Base-by-base conservation (phyloP, 2,797 vertebrate species). In the Phyllotis vaccarum region DNA sequence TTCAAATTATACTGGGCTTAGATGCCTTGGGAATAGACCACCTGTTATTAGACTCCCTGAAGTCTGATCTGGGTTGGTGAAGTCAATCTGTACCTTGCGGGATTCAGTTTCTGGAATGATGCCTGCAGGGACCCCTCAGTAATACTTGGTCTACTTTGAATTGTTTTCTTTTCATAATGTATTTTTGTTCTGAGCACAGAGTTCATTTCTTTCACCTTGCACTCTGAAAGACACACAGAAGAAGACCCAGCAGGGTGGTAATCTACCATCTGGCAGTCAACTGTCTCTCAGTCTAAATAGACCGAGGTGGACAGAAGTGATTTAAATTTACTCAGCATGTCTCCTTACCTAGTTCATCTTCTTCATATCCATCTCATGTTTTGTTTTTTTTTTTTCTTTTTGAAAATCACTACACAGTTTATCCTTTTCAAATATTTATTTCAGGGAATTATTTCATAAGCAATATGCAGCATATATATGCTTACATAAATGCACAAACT, bases 361-460 rank as follows among this genome's bases (percentile, higher is more conserved):
- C 29, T 40, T 58, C 22, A 22, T 24, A 22, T 10, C 8, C 29
- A 37, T 37, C 64, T 40, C 22, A 27, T 64, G 31, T 49, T 8
- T 90, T 52, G 3, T 66, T 68, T 68, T 76, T 66, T 95, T n/a
- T 17, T 68, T n/a, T 68, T 76, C 74, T 95, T n/a, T 17, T 68
- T n/a, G 3, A 86, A 78, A 94, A 72, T 12, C 9, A 27, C 27
- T 52, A 34, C 13, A 88, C 74, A 49, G 5, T 56, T 86, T 86
- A 43, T 0, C 66, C n/a, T 89, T 74, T 83, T 82, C 1, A 72
- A 54, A 78, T 78, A 70, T 86, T 89, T 86, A 66, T 93, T 5
- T 49, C 46, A 49, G 46, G 46, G 46, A 49, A 49, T 49, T 49
- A 49, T 49, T 82, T 89, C 5, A 85, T 49, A 56, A 86, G 64